Conservation (phyloP, 2,888 invertebrate species). For the Adelognathus sp. region DNA sequence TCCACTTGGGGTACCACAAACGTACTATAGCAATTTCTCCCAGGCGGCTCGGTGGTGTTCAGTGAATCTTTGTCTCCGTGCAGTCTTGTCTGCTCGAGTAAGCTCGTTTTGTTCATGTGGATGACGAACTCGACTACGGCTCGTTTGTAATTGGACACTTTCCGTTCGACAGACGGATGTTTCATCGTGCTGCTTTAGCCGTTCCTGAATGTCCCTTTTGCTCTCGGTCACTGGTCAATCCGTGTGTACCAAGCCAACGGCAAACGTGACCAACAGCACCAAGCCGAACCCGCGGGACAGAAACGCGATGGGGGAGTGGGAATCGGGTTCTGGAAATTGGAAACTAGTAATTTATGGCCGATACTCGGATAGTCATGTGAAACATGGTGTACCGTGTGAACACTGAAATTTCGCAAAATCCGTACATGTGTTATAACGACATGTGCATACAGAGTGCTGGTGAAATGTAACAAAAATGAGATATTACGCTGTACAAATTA, state of each 20-base stretch:
- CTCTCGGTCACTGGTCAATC: slow-evolving; percentile 4
- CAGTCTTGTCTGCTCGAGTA: too few species aligned
- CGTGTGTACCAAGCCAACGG: slow-evolving; percentile 34
- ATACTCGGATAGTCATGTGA: slow-evolving; percentile 22
- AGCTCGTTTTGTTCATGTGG: too few species aligned
- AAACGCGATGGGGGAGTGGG: slow-evolving; percentile 6
- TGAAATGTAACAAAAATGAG: background rate
- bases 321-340: slow-evolving; percentile 72
- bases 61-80: too few species aligned
- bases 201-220: slow-evolving; percentile 6
- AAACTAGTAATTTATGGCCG: slow-evolving; percentile 76
- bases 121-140: slow-evolving; percentile 18
- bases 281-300: background rate
- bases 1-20: too few species aligned
- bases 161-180: slow-evolving; percentile 65
- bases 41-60: too few species aligned
- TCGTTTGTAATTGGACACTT: slow-evolving; percentile 72
- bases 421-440: slow-evolving; percentile 10
- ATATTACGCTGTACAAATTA: background rate
- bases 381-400: slow-evolving; percentile 34
- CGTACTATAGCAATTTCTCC: too few species aligned
- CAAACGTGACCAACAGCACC: slow-evolving; percentile 49
- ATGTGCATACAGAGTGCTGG: background rate
- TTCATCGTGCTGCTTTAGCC: background rate
- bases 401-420: slow-evolving; percentile 15